Evolutionary conservation across 2,113 vertebrate genomes (phyloP), one percentile per base, ranked within the genome.

Genomic region (Cettia cetti): DNA sequence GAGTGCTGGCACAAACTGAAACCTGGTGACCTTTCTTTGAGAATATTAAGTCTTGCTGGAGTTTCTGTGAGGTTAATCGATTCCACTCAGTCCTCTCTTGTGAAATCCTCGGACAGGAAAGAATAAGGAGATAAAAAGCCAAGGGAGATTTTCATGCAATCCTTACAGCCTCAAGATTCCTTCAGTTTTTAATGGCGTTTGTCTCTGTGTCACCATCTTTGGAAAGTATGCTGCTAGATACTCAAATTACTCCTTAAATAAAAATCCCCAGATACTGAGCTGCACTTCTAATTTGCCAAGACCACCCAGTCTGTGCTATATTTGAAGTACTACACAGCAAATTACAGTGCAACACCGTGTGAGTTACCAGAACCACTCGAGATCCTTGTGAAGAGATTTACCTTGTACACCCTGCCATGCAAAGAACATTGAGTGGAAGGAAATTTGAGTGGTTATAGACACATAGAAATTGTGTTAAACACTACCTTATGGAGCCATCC

Each of bases 11-110:
- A 96, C 95, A 84, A 82, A 53, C 88, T 44, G 88, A 86, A 96
- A 95, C 92, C 94, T 78, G 37, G 91, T 90, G 91, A 96, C 93
- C 94, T 96, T 71, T 79, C 93, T 96, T 86, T 93, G 88, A 95
- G 93, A 92, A 96, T 96, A 95, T 93, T 84, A 94, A 96, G 93
- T 61, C 93, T 89, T 89, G 76, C 80, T 71, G 69, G 92, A 93
- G 90, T 94, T 95, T 91, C 93, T 89, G 60, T 89, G 94, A 96
- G 95, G 95, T 95, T 96, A 90, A 96, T 96, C 88, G 83, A 96
- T 96, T 96, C 94, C 89, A 90, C 88, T 96, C 92, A 83, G 82
- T n/a, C 40, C 47, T 52, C 80, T 89, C 85, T 89, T 54, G 15
- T 86, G 90, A 96, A 96, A 94, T 89, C 61, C 72, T 72, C 3